phyloP scores from a whole-genome alignment of 2,888 invertebrate species.

The Brachyptera risi region DNA sequence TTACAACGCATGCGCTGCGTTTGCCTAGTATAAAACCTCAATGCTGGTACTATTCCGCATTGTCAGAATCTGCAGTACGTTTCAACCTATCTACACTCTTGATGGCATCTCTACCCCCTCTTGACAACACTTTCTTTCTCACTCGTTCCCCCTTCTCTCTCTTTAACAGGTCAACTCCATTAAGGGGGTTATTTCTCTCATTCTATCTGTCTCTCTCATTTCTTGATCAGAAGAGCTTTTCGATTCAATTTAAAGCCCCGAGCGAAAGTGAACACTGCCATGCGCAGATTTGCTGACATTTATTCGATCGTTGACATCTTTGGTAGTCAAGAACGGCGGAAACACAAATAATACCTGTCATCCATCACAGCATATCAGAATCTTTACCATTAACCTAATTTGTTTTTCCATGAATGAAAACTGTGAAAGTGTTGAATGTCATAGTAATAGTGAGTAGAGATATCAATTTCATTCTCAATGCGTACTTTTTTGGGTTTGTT shows the following conservation, averaged over 20 bases:
- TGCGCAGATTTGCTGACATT: conserved; percentile 16
- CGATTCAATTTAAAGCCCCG: conserved; percentile 7
- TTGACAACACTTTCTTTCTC: conserved; percentile 13
- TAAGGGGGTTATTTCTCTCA: conserved; percentile 22
- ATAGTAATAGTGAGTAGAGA: no score
- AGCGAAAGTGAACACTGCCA: conserved; percentile 5
- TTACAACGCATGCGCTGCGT: no score
- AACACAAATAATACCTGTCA: no score
- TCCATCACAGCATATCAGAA: no score
- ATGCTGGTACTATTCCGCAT: no score
- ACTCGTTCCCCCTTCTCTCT: conserved; percentile 3
- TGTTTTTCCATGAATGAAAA: no score
- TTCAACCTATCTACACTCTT: not conserved
- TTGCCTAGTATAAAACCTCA: no score
- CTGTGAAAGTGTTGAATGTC: no score
- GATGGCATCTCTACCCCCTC: conserved; percentile 16
- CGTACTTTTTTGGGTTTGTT: no score
- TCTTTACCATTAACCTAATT: no score
- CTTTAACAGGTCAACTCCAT: conserved; percentile 33
- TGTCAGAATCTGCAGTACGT: not conserved
- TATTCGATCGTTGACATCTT: not conserved
- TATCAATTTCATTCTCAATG: no score
- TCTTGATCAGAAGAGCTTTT: conserved; percentile 3
- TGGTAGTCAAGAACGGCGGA: no score
- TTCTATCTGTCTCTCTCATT: conserved; percentile 11